Base-by-base conservation (phyloP, 2,797 vertebrate species). In the Poecilia picta region DNA sequence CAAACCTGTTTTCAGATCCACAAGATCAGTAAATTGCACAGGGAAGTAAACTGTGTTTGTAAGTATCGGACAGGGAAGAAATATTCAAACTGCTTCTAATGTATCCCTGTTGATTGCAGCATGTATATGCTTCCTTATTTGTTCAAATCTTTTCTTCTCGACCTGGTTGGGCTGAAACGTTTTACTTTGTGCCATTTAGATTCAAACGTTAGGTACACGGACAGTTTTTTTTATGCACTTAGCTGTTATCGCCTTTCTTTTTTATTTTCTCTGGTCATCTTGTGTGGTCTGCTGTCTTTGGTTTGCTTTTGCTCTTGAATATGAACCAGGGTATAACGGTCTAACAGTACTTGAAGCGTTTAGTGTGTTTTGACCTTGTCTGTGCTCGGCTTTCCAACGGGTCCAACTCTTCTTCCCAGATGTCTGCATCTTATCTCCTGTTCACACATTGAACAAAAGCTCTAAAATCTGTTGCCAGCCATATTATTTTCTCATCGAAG, bases 1-100 rank as follows among this genome's bases (percentile, higher is more conserved):
- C 92, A 92, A 93, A 94, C 94, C 93, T 95, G 92, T 95, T 94
- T 95, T 89, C 93, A 94, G 91, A 95, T 95, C 94, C 88, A 88
- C 82, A 89, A 81, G 95, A 95, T 95, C 95, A 92, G 94, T 95
- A 93, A 85, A 88, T 91, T 94, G 93, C 93, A 91, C 92, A 88
- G 87, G 87, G 89, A 95, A 94, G 94, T 95, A 94, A 95, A 95
- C 93, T 94, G 93, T 95, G 93, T 96, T 95, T 94, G 92, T 92
- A 93, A 94, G 92, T 92, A 92, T 93, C 68, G 87, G 93, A 88
- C 79, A 83, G 90, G 85, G 85, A 92, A 93, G 92, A 94, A 93
- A 91, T 93, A 91, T 91, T 92, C 89, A 86, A 94, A 93, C 88
- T 86, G 81, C 89, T 91, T 90, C 90, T 92, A 93, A 94, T 94